Percentiles rank a stretch among this genome's conserved stretches.
Evolutionary conservation across 1,140 invertebrate genomes (phyloP).

Genomic region (Lysiphlebus fabarum): DNA sequence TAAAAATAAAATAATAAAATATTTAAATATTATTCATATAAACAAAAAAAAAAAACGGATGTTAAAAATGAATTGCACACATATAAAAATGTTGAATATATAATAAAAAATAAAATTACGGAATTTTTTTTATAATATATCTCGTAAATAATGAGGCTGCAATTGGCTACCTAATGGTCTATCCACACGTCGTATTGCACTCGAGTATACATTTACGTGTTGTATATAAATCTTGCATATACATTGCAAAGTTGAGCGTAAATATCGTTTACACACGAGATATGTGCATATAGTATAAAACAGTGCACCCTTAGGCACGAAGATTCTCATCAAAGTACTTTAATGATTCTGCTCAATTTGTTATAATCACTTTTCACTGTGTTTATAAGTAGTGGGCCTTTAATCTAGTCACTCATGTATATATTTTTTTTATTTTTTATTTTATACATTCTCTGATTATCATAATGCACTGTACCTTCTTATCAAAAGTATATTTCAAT

Average conservation of each 20-base stretch:
- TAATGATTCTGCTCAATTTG: constrained; percentile 16
- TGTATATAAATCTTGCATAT: background rate
- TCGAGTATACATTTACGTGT: too few species aligned
- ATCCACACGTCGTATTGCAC: constrained; percentile 3
- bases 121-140: background rate
- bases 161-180: constrained; percentile 16
- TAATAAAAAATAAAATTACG: too few species aligned
- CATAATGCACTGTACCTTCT: too few species aligned
- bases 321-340: constrained; percentile 12
- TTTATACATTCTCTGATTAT: too few species aligned
- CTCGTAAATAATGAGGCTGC: constrained; percentile 3
- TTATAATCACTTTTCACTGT: background rate
- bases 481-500: too few species aligned
- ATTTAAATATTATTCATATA: background rate
- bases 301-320: background rate
- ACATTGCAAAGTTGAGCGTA: background rate
- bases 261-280: constrained; percentile 8
- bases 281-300: background rate
- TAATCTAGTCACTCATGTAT: too few species aligned
- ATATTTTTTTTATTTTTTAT: too few species aligned
- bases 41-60: too few species aligned
- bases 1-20: background rate
- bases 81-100: too few species aligned
- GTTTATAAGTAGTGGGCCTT: too few species aligned
- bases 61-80: too few species aligned